Evolutionary conservation across 2,113 vertebrate genomes (phyloP).

Genomic region (Ceyx margarethae): DNA sequence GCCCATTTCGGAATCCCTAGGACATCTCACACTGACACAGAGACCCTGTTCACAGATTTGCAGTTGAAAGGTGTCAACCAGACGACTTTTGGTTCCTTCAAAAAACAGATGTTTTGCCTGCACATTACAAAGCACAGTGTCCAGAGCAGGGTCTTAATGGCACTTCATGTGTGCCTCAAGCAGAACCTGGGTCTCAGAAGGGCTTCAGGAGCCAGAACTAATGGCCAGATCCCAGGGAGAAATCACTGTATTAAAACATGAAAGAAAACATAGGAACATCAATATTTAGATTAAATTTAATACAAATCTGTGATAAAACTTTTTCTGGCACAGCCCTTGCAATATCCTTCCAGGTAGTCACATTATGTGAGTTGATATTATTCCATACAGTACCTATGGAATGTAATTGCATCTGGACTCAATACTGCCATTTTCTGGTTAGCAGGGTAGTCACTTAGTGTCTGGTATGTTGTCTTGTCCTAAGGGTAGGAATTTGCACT

Average conservation of each 20-base stretch:
- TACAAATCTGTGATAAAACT: not conserved
- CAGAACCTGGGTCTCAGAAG: not conserved
- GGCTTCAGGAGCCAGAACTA: not conserved
- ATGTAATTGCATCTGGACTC: not conserved
- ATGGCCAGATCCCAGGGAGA: not conserved
- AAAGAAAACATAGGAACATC: not conserved
- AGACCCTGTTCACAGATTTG: not conserved
- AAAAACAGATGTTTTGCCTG: not conserved
- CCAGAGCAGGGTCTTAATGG: not conserved
- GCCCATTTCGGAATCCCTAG: not conserved
- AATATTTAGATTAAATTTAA: not conserved
- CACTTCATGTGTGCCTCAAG: not conserved
- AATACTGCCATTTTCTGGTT: not conserved
- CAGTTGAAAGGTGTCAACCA: not conserved
- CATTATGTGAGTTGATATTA: not conserved
- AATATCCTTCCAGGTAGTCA: not conserved
- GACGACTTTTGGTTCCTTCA: not conserved
- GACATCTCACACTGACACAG: not conserved
- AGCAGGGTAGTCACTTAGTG: not conserved
- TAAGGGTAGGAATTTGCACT: not conserved
- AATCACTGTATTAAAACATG: not conserved
- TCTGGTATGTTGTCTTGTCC: not conserved
- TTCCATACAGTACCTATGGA: not conserved
- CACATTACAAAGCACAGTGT: not conserved
- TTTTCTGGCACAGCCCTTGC: not conserved